phyloP scores from a whole-genome alignment of 2,797 vertebrate genomes.

The Melanogrammus aeglefinus region DNA sequence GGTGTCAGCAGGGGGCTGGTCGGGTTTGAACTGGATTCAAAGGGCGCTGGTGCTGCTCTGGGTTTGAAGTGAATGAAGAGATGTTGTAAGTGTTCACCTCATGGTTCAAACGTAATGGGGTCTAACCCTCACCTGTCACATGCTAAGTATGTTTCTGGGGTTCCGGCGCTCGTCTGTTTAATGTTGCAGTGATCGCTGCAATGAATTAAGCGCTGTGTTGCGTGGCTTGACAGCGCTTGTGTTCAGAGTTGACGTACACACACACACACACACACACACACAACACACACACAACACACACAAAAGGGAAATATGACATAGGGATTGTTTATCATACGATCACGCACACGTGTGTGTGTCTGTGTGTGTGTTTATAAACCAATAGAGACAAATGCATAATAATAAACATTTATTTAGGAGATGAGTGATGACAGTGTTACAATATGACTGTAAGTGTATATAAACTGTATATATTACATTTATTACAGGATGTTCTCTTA shows the following conservation, averaged over 20 bases:
- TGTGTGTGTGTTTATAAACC: neutral
- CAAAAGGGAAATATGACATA: neutral
- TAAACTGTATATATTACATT: constrained; percentile 21
- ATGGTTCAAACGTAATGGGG: neutral
- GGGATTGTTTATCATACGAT: neutral
- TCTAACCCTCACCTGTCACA: neutral
- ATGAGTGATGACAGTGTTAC: constrained; percentile 47
- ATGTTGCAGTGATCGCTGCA: constrained; percentile 30
- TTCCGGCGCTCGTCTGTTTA: constrained; percentile 36
- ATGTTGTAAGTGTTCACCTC: neutral
- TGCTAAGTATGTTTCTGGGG: constrained; percentile 23
- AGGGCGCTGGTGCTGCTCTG: neutral
- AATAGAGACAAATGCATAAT: constrained; percentile 32
- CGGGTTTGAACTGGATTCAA: neutral
- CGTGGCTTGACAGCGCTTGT: neutral
- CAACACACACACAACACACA: neutral
- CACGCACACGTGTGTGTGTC: neutral
- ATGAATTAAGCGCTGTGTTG: constrained; percentile 19
- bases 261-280: too few relatives aligned
- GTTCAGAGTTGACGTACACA: neutral
- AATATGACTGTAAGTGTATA: constrained; percentile 33
- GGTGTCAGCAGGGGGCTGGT: neutral
- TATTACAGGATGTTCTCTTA: neutral
- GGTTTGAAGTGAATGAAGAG: neutral
- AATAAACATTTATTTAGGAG: constrained; percentile 54